Base-by-base conservation (phyloP, 2,888 invertebrate genomes). In the Oscheius sp. region DNA sequence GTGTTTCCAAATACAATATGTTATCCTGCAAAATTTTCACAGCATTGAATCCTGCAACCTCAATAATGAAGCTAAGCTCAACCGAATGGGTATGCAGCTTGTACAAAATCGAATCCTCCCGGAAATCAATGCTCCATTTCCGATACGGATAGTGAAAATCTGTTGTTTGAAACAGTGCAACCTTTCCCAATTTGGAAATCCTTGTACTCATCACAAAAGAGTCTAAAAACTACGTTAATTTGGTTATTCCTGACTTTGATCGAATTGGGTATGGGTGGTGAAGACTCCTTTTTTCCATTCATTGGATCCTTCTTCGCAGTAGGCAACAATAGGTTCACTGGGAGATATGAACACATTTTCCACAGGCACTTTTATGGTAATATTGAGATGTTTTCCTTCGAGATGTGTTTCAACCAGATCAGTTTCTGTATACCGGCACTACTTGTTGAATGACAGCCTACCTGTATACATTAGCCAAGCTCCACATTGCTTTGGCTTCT, bases 121-220 rank as follows among this genome's bases (percentile, higher is more conserved):
- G 72, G 53, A 82, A 82, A 1, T 59, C 7, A 1, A 80, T 71
- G 35, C 74, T 66, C 82, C 82, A 82, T 35, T 76, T 79, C 59
- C 80, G 75, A 59, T 79, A 82, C 5, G 82, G 82, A 61, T 73
- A 82, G 68, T 82, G 82, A 69, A 80, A 82, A 68, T 82, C 82
- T 21, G 74, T 78, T 27, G 73, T 69, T 69, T 82, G 82, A 45
- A 82, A 82, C 18, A 82, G 58, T 0, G 78, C 77, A 2, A 82
- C 70, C 61, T 75, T 76, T 2, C 82, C 82, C 68, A 82, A 69
- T 71, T 82, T 82, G 0, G 80, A 80, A 1, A 82, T 46, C 2
- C 79, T 55, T 0, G 80, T 77, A n/a, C 77, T 77, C 7, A 82
- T 69, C 13, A 78, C 73, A 41, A 82, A 82, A 2, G 79, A 78